These are phyloP conservation scores for Andrena camellia DNA, from an alignment of 2,888 invertebrate genomes.

Conservation along the genomic window DNA sequence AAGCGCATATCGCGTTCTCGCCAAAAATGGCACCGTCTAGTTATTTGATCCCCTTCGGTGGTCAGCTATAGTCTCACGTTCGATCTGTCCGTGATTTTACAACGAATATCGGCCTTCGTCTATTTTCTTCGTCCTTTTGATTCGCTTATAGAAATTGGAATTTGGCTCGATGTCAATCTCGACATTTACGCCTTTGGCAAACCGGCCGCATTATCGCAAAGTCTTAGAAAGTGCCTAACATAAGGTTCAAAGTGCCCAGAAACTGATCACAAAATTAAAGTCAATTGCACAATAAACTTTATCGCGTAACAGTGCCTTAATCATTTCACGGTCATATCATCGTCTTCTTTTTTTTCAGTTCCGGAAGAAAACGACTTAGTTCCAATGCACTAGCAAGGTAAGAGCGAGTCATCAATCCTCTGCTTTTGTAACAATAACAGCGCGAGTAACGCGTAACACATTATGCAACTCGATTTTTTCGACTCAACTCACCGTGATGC, in stretches of 20 bases:
- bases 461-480: conserved; percentile 27
- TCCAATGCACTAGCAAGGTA: conserved; percentile 96
- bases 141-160: conserved; percentile 43
- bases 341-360: conserved; percentile 87
- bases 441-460: neutral
- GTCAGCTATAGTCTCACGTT: conserved; percentile 9
- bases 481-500: neutral
- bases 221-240: neutral
- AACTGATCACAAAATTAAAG: neutral
- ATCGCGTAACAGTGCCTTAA: neutral
- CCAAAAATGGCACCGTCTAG: neutral
- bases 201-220: neutral
- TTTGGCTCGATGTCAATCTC: conserved; percentile 24
- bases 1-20: neutral
- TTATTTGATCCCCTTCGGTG: conserved; percentile 6
- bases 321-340: conserved; percentile 8
- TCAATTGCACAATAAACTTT: neutral
- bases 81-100: conserved; percentile 16
- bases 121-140: conserved; percentile 24
- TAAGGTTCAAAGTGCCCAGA: neutral
- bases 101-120: conserved; percentile 25
- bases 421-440: neutral
- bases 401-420: conserved; percentile 70
- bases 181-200: conserved; percentile 3
- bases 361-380: conserved; percentile 92